Percentiles rank a stretch among this genome's conserved stretches.
Evolutionary conservation across 2,888 invertebrate species (phyloP).

Genomic region (Chrysodeixis includens): DNA sequence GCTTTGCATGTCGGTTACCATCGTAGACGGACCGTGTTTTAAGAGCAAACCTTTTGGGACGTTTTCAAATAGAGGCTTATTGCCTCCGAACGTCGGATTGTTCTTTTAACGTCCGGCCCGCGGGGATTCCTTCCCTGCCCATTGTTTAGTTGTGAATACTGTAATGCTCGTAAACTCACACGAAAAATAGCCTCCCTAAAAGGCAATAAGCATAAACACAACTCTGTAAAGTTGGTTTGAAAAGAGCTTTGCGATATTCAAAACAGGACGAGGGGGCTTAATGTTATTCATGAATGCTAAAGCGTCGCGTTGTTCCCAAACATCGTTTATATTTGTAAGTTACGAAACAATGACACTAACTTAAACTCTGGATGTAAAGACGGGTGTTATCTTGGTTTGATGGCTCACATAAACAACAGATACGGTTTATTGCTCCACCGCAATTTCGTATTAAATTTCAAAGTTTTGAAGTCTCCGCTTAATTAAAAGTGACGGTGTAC

Average conservation of each 20-base stretch:
- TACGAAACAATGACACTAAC: slow-evolving; percentile 87
- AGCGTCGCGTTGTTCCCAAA: slow-evolving; percentile 82
- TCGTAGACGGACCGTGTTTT: slow-evolving; percentile 75
- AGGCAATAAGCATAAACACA: slow-evolving; percentile 80
- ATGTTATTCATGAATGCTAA: slow-evolving; percentile 87
- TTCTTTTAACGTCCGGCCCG: slow-evolving; percentile 73
- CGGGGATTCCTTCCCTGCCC: slow-evolving; percentile 62
- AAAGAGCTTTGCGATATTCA: slow-evolving; percentile 74
- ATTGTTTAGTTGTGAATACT: slow-evolving; percentile 74
- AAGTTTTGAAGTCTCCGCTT: slow-evolving; percentile 74
- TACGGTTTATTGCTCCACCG: slow-evolving; percentile 77
- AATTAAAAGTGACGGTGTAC: slow-evolving; percentile 69
- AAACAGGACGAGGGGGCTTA: slow-evolving; percentile 80
- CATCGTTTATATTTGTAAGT: slow-evolving; percentile 86
- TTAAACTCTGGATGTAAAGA: slow-evolving; percentile 84
- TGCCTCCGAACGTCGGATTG: slow-evolving; percentile 75
- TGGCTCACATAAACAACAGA: slow-evolving; percentile 82
- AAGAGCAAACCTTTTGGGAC: slow-evolving; percentile 80
- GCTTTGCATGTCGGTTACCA: slow-evolving; percentile 82
- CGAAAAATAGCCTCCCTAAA: slow-evolving; percentile 70
- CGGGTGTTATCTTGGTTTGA: slow-evolving; percentile 83
- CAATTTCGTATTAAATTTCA: slow-evolving; percentile 78
- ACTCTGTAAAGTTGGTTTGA: slow-evolving; percentile 72
- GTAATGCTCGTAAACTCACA: slow-evolving; percentile 66
- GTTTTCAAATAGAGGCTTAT: slow-evolving; percentile 79